These are phyloP conservation scores for Oxyteleia sp. DNA, from an alignment of 2,888 invertebrate genomes.

Conservation along the genomic window DNA sequence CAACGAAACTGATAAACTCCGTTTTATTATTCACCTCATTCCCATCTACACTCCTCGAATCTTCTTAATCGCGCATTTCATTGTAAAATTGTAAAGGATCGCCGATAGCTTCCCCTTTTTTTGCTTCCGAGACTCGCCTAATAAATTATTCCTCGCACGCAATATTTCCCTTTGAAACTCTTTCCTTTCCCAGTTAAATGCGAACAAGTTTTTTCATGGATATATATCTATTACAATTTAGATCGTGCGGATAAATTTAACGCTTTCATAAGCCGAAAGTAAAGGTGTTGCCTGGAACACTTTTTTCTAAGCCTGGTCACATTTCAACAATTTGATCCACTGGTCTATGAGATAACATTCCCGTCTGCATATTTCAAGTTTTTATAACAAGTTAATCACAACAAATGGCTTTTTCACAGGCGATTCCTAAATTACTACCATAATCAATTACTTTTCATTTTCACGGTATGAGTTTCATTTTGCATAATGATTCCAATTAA, in stretches of 20 bases:
- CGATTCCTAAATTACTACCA: background rate
- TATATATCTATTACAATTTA: slow-evolving; percentile 31
- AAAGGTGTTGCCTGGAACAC: background rate
- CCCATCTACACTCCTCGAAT: slow-evolving; percentile 3
- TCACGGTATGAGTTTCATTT: slow-evolving; percentile 24
- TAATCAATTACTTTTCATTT: slow-evolving; percentile 43
- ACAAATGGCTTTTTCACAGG: slow-evolving; percentile 8
- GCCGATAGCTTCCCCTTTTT: slow-evolving; percentile 17
- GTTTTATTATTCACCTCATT: slow-evolving; percentile 39
- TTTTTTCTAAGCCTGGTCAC: slow-evolving; percentile 28
- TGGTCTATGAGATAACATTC: background rate
- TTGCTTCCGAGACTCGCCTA: background rate
- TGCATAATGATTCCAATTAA: slow-evolving; percentile 5
- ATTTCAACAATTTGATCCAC: background rate
- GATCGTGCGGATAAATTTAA: slow-evolving; percentile 16
- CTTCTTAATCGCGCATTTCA: slow-evolving; percentile 26
- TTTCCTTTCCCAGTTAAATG: slow-evolving; percentile 2
- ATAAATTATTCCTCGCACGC: slow-evolving; percentile 25
- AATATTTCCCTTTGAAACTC: slow-evolving; percentile 26
- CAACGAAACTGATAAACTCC: slow-evolving; percentile 35
- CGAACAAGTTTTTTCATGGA: slow-evolving; percentile 26
- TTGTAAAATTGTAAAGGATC: slow-evolving; percentile 16
- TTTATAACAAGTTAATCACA: slow-evolving; percentile 1
- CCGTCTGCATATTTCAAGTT: background rate
- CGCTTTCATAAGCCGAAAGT: slow-evolving; percentile 5